A percentile compares a stretch with the other conserved stretches of the same genome.
These are phyloP conservation scores for Tylochromis polylepis DNA, from an alignment of 2,113 vertebrate species.

Conservation along the genomic window DNA sequence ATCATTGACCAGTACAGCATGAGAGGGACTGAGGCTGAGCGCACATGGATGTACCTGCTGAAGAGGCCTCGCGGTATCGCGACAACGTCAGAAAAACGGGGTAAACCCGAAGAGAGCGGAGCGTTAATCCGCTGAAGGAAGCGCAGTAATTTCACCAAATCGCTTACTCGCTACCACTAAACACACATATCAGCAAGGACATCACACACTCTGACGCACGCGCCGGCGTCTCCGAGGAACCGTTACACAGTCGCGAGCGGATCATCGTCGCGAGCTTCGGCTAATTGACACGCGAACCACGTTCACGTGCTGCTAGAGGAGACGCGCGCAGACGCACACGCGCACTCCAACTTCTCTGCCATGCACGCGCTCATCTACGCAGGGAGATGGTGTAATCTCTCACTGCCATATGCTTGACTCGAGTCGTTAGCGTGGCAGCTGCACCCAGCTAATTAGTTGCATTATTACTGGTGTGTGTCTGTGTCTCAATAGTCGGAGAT, in stretches of 20 bases:
- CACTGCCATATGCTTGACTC: conserved; percentile 42
- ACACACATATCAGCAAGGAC: conserved; percentile 46
- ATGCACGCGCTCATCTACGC: conserved; percentile 9
- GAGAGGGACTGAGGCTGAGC: background rate
- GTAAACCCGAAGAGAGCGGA: background rate
- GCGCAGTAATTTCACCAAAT: background rate
- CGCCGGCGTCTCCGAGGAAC: conserved; percentile 19
- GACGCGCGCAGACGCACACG: background rate
- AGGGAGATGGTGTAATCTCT: conserved; percentile 47
- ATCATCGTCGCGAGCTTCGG: conserved; percentile 12
- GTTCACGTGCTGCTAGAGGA: conserved; percentile 9
- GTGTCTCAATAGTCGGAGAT: conserved; percentile 27
- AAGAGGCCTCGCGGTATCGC: background rate
- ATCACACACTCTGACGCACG: conserved; percentile 19
- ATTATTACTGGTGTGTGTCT: conserved; percentile 36
- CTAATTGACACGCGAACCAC: conserved; percentile 60
- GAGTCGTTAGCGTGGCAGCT: conserved; percentile 55
- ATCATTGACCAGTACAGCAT: background rate
- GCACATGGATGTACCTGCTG: background rate
- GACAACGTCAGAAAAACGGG: background rate
- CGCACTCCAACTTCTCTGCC: background rate
- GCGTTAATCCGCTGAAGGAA: background rate
- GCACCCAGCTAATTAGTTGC: conserved; percentile 45
- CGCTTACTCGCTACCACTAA: conserved; percentile 22
- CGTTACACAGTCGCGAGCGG: conserved; percentile 7